Evolutionary conservation across 2,797 vertebrate genomes (phyloP), one percentile per base, ranked within the genome.

Genomic region (Phalloptychus januarius): DNA sequence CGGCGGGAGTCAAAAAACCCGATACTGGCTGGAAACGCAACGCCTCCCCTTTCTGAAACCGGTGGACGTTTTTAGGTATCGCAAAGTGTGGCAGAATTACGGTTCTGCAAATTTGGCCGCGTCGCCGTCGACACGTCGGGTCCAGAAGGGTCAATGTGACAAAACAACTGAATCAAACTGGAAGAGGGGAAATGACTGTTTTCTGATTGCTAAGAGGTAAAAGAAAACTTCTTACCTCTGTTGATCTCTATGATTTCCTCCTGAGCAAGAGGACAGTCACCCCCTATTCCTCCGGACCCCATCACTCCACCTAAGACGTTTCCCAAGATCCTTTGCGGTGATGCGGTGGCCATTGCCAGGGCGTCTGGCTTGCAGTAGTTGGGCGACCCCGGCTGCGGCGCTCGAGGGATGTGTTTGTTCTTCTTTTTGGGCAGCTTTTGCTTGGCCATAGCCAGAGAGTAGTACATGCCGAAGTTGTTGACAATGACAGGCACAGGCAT

Each of bases 341-440:
- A 99, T 88, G 98, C 98, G 74, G 98, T 99, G 88, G 97, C 98
- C 98, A 98, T 99, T 90, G 93, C 98, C 92, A 97, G 96, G 94
- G 98, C 97, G 83, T 98, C 97, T 80, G 98, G 98, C 96, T 99
- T 99, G 96, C 98, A 99, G 96, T 99, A 99, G 96, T 99, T 99
- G 91, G 98, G 98, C 78, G 98, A 99, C 89, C 98, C 98, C 88
- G 98, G 97, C 91, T 99, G 98, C 16, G 98, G 98, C 18, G 98
- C 97, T 92, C 98, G 94, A 2, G 98, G 98, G 91, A 99, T 99
- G 94, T 99, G 98, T 95, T 99, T 99, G 95, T 98, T 99, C 97
- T 99, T 99, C 97, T 99, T 99, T 96, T 99, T 99, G 96, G 98
- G 98, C 95, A 99, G 96, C 97, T 99, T 99, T 96, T 99, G 98